phyloP scores from a whole-genome alignment of 2,113 vertebrate species.

The Charina bottae region DNA sequence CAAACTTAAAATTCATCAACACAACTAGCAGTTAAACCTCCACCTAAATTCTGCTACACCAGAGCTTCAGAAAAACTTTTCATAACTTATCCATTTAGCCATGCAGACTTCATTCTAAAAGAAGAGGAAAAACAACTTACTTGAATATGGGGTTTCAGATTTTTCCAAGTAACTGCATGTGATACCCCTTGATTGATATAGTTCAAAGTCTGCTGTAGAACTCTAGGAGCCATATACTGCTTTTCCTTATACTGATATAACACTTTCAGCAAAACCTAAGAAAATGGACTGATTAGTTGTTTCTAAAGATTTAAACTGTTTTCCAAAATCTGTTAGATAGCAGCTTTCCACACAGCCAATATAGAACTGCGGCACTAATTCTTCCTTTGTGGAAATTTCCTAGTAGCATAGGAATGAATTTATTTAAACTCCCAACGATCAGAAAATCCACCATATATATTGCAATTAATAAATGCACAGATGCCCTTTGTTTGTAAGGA shows the following conservation, averaged over 20 bases:
- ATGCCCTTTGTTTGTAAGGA: not conserved
- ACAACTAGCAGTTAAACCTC: not conserved
- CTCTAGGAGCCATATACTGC: slow-evolving; percentile 95
- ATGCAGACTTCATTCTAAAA: not conserved
- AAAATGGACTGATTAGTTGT: slow-evolving; percentile 45
- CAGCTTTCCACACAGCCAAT: not conserved
- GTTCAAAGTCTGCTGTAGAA: slow-evolving; percentile 96
- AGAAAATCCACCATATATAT: not conserved
- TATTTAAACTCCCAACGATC: not conserved
- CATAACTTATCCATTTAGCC: not conserved
- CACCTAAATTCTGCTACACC: not conserved
- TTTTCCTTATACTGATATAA: slow-evolving; percentile 98
- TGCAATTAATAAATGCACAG: not conserved
- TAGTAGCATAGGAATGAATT: not conserved
- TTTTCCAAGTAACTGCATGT: slow-evolving; percentile 97
- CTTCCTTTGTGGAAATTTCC: not conserved
- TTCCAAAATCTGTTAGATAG: not conserved
- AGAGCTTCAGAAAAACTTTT: not conserved
- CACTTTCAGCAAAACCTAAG: slow-evolving; percentile 95
- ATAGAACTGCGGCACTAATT: not conserved
- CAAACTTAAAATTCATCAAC: not conserved
- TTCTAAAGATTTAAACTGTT: not conserved
- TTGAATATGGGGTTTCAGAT: slow-evolving; percentile 97
- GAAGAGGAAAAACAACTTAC: slow-evolving; percentile 71
- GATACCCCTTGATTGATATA: slow-evolving; percentile 98